Base-by-base conservation (phyloP, 2,797 vertebrate species). In the Poeciliopsis turneri region DNA sequence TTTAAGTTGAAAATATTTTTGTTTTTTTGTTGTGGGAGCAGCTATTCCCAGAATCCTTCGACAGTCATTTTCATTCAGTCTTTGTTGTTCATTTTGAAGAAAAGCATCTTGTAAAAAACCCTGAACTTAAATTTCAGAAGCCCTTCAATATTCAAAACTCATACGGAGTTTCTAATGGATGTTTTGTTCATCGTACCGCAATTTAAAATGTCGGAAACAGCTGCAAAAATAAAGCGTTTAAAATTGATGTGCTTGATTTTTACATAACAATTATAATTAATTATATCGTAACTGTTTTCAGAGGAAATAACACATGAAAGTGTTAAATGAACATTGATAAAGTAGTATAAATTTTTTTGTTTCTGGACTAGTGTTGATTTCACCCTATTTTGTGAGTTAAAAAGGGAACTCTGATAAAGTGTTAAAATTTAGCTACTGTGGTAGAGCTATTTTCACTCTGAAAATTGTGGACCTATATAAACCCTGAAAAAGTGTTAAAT, bases 141-240 rank as follows among this genome's bases (percentile, higher is more conserved):
- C 45, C 23, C 0, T 80, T 80, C 77, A 55, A 75, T 72, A 79
- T 82, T 51, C 55, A 77, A 59, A 77, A 69, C 53, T 82, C 78
- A 25, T 76, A 70, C 1, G 41, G 11, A 4, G n/a, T 69, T 76
- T 12, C 28, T 78, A 77, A 79, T 76, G 72, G 28, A 61, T 11
- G 4, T 45, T 64, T 66, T 11, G 3, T 55, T 51, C 28, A 28
- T 79, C 41, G 6, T 45, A 68, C 57, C 23, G 57, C 61, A 20
- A 41, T 82, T 84, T 12, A 18, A 6, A 18, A 64, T 78, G 49
- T 57, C 59, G 43, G 47, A 39, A 72, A n/a, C 23, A 70, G 25
- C 25, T 70, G 41, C 23, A 43, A 70, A 70, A 28, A 45, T 70
- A 69, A 43, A 69, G 4, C n/a, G 0, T 70, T 70, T 70, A n/a